These are phyloP conservation scores for Drosophila nigritarsus DNA, from an alignment of 2,888 invertebrate species.

Conservation along the genomic window DNA sequence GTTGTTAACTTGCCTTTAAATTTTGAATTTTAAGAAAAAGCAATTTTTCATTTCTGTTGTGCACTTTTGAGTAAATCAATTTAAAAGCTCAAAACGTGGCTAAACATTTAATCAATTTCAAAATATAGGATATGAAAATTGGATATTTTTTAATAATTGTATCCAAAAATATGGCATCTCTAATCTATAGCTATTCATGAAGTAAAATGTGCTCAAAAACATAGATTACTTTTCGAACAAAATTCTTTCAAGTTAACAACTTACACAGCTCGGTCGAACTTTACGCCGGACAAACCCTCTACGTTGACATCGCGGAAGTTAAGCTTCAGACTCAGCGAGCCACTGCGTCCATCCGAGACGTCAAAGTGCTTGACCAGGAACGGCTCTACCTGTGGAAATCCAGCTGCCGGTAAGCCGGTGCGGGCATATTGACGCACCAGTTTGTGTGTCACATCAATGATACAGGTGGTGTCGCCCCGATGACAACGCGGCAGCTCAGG, in stretches of 20 bases:
- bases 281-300: constrained; percentile 80
- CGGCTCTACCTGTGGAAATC: constrained; percentile 83
- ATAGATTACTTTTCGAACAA: neutral
- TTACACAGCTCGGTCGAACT: constrained; percentile 83
- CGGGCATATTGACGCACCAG: constrained; percentile 78
- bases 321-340: constrained; percentile 81
- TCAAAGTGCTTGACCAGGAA: constrained; percentile 81
- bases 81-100: neutral
- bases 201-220: neutral
- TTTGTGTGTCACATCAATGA: constrained; percentile 73
- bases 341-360: constrained; percentile 80
- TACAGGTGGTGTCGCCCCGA: constrained; percentile 80
- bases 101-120: neutral
- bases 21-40: neutral
- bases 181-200: neutral
- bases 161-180: neutral
- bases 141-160: neutral
- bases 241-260: constrained; percentile 40
- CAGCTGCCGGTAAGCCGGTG: constrained; percentile 80
- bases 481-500: constrained; percentile 82
- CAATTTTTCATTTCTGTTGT: neutral
- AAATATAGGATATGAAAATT: neutral
- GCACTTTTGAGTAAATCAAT: neutral
- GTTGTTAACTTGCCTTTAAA: neutral
- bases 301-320: constrained; percentile 82